A percentile compares a stretch with the other conserved stretches of the same genome.
Evolutionary conservation across 2,797 vertebrate genomes (phyloP).

Genomic region (Tachyglossus aculeatus): DNA sequence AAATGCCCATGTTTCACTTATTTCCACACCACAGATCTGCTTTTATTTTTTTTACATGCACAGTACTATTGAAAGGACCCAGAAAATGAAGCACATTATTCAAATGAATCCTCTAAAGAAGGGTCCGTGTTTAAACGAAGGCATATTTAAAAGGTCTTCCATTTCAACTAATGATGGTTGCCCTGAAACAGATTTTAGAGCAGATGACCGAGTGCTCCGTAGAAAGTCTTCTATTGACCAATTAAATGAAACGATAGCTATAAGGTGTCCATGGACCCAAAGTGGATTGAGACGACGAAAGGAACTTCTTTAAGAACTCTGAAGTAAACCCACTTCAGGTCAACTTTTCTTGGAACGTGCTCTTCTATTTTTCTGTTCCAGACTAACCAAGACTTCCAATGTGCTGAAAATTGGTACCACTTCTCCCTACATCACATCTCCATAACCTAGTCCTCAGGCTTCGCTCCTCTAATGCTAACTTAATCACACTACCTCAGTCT

Average conservation of each 20-base stretch:
- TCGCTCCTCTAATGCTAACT: too few relatives aligned
- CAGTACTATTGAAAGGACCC: constrained; percentile 41
- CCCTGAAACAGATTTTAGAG: constrained; percentile 31
- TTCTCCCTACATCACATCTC: too few relatives aligned
- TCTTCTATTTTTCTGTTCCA: too few relatives aligned
- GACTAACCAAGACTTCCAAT: too few relatives aligned
- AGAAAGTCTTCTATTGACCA: constrained; percentile 29
- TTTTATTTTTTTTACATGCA: constrained; percentile 51
- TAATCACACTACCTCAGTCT: too few relatives aligned
- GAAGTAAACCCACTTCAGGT: too few relatives aligned
- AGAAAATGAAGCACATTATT: constrained; percentile 59
- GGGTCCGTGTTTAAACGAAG: constrained; percentile 46
- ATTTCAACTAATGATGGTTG: constrained; percentile 44
- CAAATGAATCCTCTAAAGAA: constrained; percentile 59
- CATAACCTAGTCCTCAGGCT: too few relatives aligned
- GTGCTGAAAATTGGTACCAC: too few relatives aligned
- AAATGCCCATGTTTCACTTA: constrained; percentile 41
- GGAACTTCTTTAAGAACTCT: too few relatives aligned
- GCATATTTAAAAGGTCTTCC: constrained; percentile 49
- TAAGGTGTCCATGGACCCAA: constrained; percentile 25
- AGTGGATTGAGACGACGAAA: too few relatives aligned
- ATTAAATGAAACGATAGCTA: too few relatives aligned
- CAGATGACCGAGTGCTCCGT: constrained; percentile 30
- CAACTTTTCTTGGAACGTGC: too few relatives aligned
- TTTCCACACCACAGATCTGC: constrained; percentile 51